Evolutionary conservation across 1,140 invertebrate species (phyloP).

Genomic region (Camponotus vicinus): DNA sequence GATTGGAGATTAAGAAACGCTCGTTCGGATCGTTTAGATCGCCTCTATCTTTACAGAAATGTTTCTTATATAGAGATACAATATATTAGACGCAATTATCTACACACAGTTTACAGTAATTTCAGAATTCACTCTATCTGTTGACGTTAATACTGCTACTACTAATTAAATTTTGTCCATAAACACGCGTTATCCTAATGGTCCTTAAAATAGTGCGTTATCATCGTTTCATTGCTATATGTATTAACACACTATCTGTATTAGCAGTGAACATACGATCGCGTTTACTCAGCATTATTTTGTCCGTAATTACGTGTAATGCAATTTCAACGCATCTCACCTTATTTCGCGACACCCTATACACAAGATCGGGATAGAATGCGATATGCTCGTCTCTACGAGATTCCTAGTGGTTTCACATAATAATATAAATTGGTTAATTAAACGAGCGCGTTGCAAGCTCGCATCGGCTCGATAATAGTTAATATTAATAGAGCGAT

Average conservation of each 20-base stretch:
- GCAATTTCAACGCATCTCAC: background rate
- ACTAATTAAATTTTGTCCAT: conserved; percentile 33
- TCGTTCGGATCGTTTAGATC: background rate
- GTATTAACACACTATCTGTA: conserved; percentile 1
- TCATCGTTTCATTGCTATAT: background rate
- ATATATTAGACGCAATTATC: conserved; percentile 13
- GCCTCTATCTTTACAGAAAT: background rate
- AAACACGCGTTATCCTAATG: background rate
- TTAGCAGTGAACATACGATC: background rate
- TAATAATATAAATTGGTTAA: conserved; percentile 59
- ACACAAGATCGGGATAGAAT: background rate
- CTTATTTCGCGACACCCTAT: conserved; percentile 11
- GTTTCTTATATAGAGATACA: background rate
- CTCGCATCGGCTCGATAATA: conserved; percentile 23
- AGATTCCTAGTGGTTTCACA: background rate
- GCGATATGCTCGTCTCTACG: background rate
- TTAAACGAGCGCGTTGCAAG: conserved; percentile 34
- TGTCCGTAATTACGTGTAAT: background rate
- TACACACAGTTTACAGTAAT: background rate
- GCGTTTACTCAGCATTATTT: background rate
- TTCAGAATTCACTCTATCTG: background rate
- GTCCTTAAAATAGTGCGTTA: conserved; percentile 10
- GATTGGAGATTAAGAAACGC: background rate
- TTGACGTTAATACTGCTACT: background rate
- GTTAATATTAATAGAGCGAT: conserved; percentile 54